phyloP scores from a whole-genome alignment of 2,797 vertebrate genomes.

The Apogon talboti region DNA sequence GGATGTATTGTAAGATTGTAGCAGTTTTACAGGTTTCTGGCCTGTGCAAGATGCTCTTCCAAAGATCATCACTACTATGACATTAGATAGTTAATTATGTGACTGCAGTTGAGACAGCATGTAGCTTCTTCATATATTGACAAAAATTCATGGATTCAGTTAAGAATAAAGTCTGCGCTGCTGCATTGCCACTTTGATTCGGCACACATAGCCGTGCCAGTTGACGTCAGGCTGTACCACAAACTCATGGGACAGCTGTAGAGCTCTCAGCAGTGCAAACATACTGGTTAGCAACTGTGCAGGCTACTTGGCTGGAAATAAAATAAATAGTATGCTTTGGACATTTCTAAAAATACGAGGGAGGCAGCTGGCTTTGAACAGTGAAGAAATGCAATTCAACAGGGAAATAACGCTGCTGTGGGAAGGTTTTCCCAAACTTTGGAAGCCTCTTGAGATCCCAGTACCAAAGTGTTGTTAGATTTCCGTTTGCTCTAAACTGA shows the following conservation, averaged over 20 bases:
- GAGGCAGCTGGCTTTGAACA: conserved; percentile 9
- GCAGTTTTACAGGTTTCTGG: too few species aligned
- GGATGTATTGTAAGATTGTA: too few species aligned
- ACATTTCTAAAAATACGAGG: conserved; percentile 52
- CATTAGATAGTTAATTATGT: too few species aligned
- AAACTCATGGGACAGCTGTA: conserved; percentile 44
- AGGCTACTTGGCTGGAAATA: conserved; percentile 14
- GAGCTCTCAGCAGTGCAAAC: conserved; percentile 27
- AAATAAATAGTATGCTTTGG: conserved; percentile 50
- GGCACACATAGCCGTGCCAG: neutral
- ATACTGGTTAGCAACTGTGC: conserved; percentile 34
- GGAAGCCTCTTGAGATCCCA: neutral
- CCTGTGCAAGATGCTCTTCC: too few species aligned
- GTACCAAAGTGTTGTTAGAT: neutral
- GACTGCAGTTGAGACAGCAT: too few species aligned
- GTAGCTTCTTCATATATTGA: too few species aligned
- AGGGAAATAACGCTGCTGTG: neutral
- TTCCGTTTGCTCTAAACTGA: too few species aligned
- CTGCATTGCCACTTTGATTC: neutral
- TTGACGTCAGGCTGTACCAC: conserved; percentile 15
- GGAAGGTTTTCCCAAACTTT: neutral
- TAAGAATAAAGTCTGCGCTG: neutral
- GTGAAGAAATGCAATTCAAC: conserved; percentile 8
- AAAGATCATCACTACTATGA: too few species aligned
- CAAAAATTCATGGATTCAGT: neutral